Evolutionary conservation across 2,113 vertebrate species (phyloP), one percentile per base, ranked within the genome.

Genomic region (Platanista minor): DNA sequence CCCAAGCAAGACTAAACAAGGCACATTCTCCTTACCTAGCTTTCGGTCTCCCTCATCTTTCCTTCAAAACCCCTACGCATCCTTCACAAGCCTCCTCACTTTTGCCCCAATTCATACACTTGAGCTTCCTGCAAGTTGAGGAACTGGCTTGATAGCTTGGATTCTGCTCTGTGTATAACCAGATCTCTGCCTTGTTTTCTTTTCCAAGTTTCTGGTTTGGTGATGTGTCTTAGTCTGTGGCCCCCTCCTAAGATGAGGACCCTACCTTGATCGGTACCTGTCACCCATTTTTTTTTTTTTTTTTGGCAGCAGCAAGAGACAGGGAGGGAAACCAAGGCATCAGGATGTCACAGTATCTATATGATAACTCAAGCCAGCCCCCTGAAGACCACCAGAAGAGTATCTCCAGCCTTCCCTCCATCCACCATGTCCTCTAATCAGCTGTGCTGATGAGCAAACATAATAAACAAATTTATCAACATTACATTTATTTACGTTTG

Each of bases 41-140:
- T 54, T 59, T 81, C 21, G 33, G 6, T 66, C 46, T 29, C 46
- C 39, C 75, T 66, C 21, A 2, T 52, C 49, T 67, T 64, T 36
- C 54, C 43, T 84, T 77, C 71, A 66, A n/a, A 92, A 80, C 85
- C 93, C 92, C 87, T 80, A 64, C 14, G 52, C 29, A 41, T 27
- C 62, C 33, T 74, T 80, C 83, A 82, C 17, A 54, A 61, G 43
- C 23, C 31, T 90, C 85, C 17, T 74, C 33, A 23, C 0, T 29
- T 33, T 12, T 92, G 25, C 59, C 39, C 92, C 52, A 59, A 43
- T 64, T 82, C 81, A 81, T 27, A 78, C 29, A 87, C 39, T 7
- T 6, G 20, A 54, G 57, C 23, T 96, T 89, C 71, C 72, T 61
- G 27, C 11, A 31, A 57, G 36, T 27, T 13, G 5, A 13, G 33